These are phyloP conservation scores for Tyrannus savana DNA, from an alignment of 2,113 vertebrate genomes.

Conservation along the genomic window DNA sequence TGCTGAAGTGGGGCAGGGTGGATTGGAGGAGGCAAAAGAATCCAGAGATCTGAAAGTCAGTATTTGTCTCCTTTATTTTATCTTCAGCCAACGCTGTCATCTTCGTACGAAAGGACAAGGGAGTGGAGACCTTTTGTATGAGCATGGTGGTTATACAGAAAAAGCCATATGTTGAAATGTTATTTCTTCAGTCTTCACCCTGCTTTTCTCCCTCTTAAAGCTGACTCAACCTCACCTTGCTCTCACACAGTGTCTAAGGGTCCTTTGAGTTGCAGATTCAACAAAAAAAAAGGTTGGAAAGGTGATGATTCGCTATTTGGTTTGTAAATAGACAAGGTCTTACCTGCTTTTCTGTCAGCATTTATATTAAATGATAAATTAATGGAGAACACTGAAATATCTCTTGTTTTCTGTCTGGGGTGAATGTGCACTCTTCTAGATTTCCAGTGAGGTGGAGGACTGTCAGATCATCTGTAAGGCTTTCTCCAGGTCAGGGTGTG, in stretches of 20 bases:
- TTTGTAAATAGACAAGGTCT: constrained; percentile 75
- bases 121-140: neutral
- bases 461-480: neutral
- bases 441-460: neutral
- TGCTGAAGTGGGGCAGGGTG: neutral
- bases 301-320: constrained; percentile 51
- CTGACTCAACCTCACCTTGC: constrained; percentile 50
- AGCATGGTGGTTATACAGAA: constrained; percentile 43
- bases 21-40: constrained; percentile 5
- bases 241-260: constrained; percentile 45
- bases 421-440: neutral
- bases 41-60: neutral
- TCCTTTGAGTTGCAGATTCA: constrained; percentile 62
- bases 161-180: constrained; percentile 42
- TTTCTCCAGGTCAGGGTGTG: neutral
- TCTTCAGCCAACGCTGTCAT: neutral
- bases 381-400: constrained; percentile 48
- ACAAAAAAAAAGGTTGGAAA: constrained; percentile 32
- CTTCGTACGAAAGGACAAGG: neutral
- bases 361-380: constrained; percentile 79
- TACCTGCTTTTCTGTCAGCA: constrained; percentile 75
- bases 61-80: neutral
- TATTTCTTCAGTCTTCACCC: neutral
- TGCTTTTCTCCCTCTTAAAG: constrained; percentile 32
- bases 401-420: constrained; percentile 25